These are phyloP conservation scores for Apotomis betuletana DNA, from an alignment of 2,888 invertebrate genomes.

Conservation along the genomic window DNA sequence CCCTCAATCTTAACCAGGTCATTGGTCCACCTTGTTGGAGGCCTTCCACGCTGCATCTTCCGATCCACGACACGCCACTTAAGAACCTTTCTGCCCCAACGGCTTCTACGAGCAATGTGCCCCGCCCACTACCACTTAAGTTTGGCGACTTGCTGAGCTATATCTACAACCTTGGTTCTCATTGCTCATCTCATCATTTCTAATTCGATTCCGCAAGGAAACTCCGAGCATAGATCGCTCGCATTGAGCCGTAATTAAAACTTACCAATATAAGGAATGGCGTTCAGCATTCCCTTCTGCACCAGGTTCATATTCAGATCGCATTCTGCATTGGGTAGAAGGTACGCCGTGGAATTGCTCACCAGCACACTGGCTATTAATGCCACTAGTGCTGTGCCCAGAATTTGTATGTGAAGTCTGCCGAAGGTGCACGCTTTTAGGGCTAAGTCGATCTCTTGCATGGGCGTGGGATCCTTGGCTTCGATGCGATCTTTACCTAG, in stretches of 20 bases:
- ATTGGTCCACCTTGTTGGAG: too few relatives aligned
- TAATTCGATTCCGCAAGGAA: too few relatives aligned
- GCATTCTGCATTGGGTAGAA: slow-evolving; percentile 70
- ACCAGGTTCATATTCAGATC: slow-evolving; percentile 66
- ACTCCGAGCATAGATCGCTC: too few relatives aligned
- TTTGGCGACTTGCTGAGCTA: too few relatives aligned
- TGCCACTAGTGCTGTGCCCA: slow-evolving; percentile 55
- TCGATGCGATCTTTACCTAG: slow-evolving; percentile 52
- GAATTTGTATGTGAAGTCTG: slow-evolving; percentile 60
- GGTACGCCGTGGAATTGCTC: slow-evolving; percentile 59
- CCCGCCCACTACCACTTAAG: too few relatives aligned
- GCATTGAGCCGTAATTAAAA: slow-evolving; percentile 4
- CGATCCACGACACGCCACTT: too few relatives aligned
- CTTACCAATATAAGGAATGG: slow-evolving; percentile 68
- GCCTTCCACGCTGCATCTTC: too few relatives aligned
- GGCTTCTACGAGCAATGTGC: too few relatives aligned
- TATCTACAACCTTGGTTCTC: too few relatives aligned
- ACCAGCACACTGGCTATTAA: slow-evolving; percentile 57
- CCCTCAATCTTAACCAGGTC: too few relatives aligned
- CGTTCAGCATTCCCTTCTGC: slow-evolving; percentile 68
- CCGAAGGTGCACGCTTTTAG: slow-evolving; percentile 67
- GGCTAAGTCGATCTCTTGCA: slow-evolving; percentile 66
- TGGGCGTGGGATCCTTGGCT: slow-evolving; percentile 53
- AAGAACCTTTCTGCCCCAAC: too few relatives aligned
- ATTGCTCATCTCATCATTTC: too few relatives aligned